phyloP scores from a whole-genome alignment of 1,140 invertebrate genomes.

The Ruditapes philippinarum region DNA sequence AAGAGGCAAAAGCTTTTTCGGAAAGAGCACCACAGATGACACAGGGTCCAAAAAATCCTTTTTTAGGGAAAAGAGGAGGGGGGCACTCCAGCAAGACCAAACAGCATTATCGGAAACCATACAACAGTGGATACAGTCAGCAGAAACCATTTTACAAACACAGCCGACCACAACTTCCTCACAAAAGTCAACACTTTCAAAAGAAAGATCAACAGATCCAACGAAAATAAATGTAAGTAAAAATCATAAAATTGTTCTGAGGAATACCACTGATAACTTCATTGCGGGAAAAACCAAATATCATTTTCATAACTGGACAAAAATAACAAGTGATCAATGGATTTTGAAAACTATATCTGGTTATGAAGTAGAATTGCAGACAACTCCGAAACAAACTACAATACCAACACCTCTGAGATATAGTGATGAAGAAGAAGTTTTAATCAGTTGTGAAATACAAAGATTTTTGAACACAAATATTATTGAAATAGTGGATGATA shows the following conservation, averaged over 20 bases:
- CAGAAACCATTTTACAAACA: background rate
- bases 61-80: background rate
- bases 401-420: slow-evolving; percentile 6
- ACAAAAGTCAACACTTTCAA: background rate
- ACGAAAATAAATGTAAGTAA: background rate
- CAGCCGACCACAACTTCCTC: background rate
- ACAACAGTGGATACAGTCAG: background rate
- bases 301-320: slow-evolving; percentile 18
- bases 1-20: background rate
- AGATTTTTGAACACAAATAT: slow-evolving; percentile 20
- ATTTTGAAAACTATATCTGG: slow-evolving; percentile 51
- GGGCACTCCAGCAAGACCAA: background rate
- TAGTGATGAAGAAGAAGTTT: background rate
- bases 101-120: no score
- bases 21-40: background rate
- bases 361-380: slow-evolving; percentile 31
- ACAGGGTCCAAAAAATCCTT: no score
- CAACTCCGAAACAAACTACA: background rate
- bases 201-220: background rate
- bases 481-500: slow-evolving; percentile 19
- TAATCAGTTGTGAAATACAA: slow-evolving; percentile 24
- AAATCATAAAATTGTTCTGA: background rate
- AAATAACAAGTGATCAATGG: slow-evolving; percentile 43
- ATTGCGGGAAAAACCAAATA: slow-evolving; percentile 18
- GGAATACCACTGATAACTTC: slow-evolving; percentile 14